Conservation (phyloP, 1,140 invertebrate species). For the Brachionus koreanus region DNA sequence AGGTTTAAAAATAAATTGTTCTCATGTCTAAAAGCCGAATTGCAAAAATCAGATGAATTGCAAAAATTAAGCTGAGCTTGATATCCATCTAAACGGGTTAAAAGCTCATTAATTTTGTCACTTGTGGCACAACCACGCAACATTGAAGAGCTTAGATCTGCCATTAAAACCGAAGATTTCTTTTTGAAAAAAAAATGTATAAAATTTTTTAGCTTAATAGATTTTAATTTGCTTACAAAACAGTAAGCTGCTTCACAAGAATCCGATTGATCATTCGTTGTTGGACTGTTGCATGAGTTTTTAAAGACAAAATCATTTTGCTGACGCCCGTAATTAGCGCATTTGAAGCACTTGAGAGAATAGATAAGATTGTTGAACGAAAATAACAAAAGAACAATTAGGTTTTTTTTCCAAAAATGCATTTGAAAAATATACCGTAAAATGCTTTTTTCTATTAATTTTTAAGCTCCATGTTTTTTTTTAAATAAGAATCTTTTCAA, state of each 20-base stretch:
- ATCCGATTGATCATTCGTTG: not conserved
- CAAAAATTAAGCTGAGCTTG: conserved; percentile 6
- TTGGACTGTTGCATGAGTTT: not conserved
- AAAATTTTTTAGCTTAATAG: not conserved
- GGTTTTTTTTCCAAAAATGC: not conserved
- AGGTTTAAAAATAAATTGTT: not conserved
- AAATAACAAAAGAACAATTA: not conserved
- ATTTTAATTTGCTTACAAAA: not conserved
- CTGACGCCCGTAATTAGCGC: not conserved
- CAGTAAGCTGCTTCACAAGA: conserved; percentile 3
- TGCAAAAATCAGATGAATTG: not conserved
- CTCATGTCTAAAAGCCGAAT: not conserved
- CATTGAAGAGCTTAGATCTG: not conserved
- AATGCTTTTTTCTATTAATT: not conserved
- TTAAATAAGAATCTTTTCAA: not conserved
- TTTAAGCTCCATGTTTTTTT: not conserved
- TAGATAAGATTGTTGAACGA: not conserved
- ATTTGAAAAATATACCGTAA: not conserved
- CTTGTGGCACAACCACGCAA: not conserved
- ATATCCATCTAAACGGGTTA: not conserved
- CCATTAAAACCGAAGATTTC: conserved; percentile 11
- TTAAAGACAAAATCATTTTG: conserved; percentile 11
- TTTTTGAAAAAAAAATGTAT: not conserved
- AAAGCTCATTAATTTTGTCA: not conserved
- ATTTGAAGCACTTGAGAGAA: not conserved